Conservation (phyloP, 2,797 vertebrate genomes). For the Galagoides demidoff region DNA sequence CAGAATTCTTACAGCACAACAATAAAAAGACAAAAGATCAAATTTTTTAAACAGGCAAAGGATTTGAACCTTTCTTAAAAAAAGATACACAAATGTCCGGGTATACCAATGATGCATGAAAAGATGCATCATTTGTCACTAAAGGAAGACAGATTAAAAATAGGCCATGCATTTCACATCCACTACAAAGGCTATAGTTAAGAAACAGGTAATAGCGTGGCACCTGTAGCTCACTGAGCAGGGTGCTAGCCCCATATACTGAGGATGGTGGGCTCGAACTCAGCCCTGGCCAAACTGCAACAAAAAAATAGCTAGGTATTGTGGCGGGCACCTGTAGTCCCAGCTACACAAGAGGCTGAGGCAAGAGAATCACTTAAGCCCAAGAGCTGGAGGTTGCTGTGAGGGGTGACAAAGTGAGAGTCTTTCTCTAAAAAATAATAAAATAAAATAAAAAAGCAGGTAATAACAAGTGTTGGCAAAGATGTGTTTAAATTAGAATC, state of each 20-base stretch:
- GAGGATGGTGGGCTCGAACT: too few species aligned
- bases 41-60: not conserved
- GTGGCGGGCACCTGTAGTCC: too few species aligned
- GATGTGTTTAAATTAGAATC: not conserved
- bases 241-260: too few species aligned
- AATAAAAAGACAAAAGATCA: not conserved
- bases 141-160: not conserved
- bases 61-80: conserved; percentile 15
- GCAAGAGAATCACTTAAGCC: too few species aligned
- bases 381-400: too few species aligned
- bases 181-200: not conserved
- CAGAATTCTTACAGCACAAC: not conserved
- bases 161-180: not conserved
- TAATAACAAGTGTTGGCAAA: not conserved
- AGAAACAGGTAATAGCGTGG: not conserved
- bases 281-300: too few species aligned
- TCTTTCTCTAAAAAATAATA: too few species aligned
- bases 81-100: not conserved
- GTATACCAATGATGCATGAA: not conserved
- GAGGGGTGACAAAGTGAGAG: too few species aligned
- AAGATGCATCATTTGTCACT: not conserved
- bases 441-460: not conserved
- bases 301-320: too few species aligned
- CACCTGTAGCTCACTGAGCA: too few species aligned
- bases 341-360: too few species aligned